Percentiles rank a stretch among this genome's conserved stretches.
Evolutionary conservation across 2,113 vertebrate genomes (phyloP).

Genomic region (Forbesichthys agassizii): DNA sequence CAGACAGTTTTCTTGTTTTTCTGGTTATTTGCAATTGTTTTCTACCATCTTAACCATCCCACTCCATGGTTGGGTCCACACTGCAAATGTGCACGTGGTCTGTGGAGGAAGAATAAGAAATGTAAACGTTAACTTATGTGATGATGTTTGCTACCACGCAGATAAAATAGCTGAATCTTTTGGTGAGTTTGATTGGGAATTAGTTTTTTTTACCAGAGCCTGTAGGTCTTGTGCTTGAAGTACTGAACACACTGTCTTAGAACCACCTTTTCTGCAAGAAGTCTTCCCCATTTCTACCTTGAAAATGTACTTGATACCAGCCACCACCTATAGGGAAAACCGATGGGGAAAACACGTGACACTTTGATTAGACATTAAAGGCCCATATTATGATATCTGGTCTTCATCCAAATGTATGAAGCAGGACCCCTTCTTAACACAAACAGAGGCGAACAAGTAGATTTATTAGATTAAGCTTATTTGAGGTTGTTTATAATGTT

Average conservation of each 20-base stretch:
- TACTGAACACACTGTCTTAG: conserved; percentile 15
- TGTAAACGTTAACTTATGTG: too few species aligned
- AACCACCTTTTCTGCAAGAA: conserved; percentile 52
- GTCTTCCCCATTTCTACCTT: conserved; percentile 62
- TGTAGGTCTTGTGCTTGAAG: not conserved
- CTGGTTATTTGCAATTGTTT: conserved; percentile 26
- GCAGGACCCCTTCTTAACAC: too few species aligned
- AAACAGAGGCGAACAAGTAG: too few species aligned
- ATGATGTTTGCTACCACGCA: too few species aligned
- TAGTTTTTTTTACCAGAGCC: conserved; percentile 41
- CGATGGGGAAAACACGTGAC: not conserved
- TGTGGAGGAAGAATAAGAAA: conserved; percentile 30
- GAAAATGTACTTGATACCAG: conserved; percentile 64
- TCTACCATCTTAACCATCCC: fast-evolving
- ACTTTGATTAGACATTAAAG: not conserved
- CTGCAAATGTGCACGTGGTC: conserved; percentile 57
- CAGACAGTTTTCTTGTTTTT: not conserved
- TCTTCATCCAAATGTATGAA: not conserved
- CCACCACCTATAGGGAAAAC: conserved; percentile 53
- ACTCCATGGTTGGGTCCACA: conserved; percentile 61
- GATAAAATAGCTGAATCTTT: too few species aligned
- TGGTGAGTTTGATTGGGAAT: too few species aligned
- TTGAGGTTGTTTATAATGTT: too few species aligned
- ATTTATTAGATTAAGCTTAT: too few species aligned
- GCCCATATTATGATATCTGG: not conserved